Conservation (phyloP, 1,140 invertebrate species). For the Leptinotarsa undecemlineata region DNA sequence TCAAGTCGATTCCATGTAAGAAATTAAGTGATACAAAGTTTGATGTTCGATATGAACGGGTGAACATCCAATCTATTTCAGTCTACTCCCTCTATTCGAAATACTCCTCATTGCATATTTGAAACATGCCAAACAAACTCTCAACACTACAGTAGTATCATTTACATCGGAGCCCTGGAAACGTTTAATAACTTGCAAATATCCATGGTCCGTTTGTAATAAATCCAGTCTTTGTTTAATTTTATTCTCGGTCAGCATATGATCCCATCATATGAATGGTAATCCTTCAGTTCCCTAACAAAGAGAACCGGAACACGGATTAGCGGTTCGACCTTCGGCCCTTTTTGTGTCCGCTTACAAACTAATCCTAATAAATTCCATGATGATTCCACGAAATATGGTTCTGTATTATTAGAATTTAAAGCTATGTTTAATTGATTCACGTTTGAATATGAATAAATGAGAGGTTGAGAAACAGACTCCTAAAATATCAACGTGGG, state of each 20-base stretch:
- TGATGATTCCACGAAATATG: background rate
- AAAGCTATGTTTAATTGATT: too few relatives aligned
- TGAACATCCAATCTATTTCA: too few relatives aligned
- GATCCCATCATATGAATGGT: slow-evolving; percentile 9
- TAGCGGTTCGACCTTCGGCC: background rate
- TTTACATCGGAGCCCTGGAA: background rate
- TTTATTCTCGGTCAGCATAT: slow-evolving; percentile 16
- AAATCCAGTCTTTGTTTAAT: slow-evolving; percentile 10
- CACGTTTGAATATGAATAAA: too few relatives aligned
- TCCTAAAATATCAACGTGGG: too few relatives aligned
- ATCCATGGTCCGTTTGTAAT: background rate
- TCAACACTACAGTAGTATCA: background rate
- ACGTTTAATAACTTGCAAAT: slow-evolving; percentile 18
- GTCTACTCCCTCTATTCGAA: too few relatives aligned
- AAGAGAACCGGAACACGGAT: background rate
- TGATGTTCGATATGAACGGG: too few relatives aligned
- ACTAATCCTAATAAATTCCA: background rate
- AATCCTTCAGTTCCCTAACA: background rate
- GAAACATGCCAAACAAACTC: too few relatives aligned
- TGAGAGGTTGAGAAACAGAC: too few relatives aligned
- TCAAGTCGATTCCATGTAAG: too few relatives aligned
- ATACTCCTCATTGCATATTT: too few relatives aligned
- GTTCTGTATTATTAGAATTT: too few relatives aligned
- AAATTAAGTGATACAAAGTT: too few relatives aligned
- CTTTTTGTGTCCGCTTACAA: background rate